A percentile compares a stretch with the other conserved stretches of the same genome.
These are phyloP conservation scores for Mastacembelus armatus DNA, from an alignment of 2,797 vertebrate species.

Conservation along the genomic window DNA sequence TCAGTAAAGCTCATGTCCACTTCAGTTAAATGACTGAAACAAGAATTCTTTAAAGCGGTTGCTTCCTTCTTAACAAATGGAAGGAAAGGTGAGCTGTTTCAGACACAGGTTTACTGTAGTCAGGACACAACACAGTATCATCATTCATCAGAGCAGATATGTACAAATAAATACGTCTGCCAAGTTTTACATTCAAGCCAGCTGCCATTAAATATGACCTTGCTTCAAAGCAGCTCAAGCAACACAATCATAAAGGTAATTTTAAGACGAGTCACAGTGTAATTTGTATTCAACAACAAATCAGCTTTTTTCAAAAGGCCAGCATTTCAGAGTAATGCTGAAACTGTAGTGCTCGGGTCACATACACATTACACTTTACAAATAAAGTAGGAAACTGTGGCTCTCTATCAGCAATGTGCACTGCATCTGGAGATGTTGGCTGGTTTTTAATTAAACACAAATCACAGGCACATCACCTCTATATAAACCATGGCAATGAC, in stretches of 20 bases:
- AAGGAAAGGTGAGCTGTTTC: slow-evolving; percentile 7
- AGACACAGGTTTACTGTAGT: slow-evolving; percentile 1
- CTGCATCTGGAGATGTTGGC: slow-evolving; percentile 59
- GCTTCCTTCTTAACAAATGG: slow-evolving; percentile 21
- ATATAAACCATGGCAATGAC: slow-evolving; percentile 68
- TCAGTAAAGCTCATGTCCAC: slow-evolving; percentile 47
- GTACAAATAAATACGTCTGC: slow-evolving; percentile 45
- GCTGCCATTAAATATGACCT: slow-evolving; percentile 38
- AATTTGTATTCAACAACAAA: slow-evolving; percentile 59
- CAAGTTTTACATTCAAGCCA: slow-evolving; percentile 79
- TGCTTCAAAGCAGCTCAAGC: slow-evolving; percentile 48
- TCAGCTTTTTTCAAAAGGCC: slow-evolving; percentile 44
- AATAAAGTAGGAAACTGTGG: slow-evolving; percentile 54
- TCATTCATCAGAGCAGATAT: slow-evolving; percentile 32
- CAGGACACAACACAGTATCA: slow-evolving; percentile 17
- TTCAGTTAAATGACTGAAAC: slow-evolving; percentile 40
- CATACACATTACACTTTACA: slow-evolving; percentile 58
- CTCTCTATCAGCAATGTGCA: slow-evolving; percentile 55
- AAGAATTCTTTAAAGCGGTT: slow-evolving; percentile 13
- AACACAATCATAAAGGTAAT: slow-evolving; percentile 77
- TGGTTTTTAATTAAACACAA: slow-evolving; percentile 63
- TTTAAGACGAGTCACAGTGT: slow-evolving; percentile 77
- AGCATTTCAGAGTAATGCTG: slow-evolving; percentile 25
- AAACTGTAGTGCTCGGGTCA: slow-evolving; percentile 65
- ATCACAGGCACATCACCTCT: slow-evolving; percentile 59